Evolutionary conservation across 2,797 vertebrate species (phyloP), one percentile per base, ranked within the genome.

Genomic region (Sebastes steindachneri): DNA sequence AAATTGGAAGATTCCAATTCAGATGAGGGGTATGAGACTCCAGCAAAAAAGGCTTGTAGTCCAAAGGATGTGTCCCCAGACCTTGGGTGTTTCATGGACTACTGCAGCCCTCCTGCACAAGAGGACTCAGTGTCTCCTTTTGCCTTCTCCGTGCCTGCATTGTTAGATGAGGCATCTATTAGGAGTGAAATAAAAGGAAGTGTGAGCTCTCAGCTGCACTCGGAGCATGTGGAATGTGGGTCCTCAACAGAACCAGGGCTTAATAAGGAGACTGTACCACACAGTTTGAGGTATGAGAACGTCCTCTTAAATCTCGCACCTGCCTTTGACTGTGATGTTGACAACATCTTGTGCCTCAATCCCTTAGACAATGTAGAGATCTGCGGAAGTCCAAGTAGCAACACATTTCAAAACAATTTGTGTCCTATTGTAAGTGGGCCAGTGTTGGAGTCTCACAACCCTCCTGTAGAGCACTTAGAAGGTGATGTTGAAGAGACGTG

Each of bases 301-400:
- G 9, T 55, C 8, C 8, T 45, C 0, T 14, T 29, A 9, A 58
- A 76, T 21, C 10, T 15, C 2, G 26, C 21, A 9, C 19, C 54
- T 55, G 62, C 21, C 0, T 93, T 95, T 45, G 87, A 93, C 31
- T 28, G 41, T 14, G 85, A 94, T 1, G 59, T 88, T 9, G 85
- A 93, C 1, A 65, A 79, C 28, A 88, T 93, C n/a, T 79, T 94
- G 55, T 89, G 80, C 29, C 89, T 94, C 28, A 91, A 76, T 77
- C 89, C 84, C 1, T 53, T 66, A 4, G 14, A 26, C 10, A 6
- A 58, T 15, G 29, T 12, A 11, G 53, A 29, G 0, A 0, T 21
- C 31, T 15, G 23, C 15, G 4, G 8, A 35, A 33, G 29, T 66
- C 25, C 15, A 25, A 57, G 3, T 14, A 19, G 31, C 21, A 14